A percentile compares a stretch with the other conserved stretches of the same genome.
Evolutionary conservation across 2,888 invertebrate species (phyloP).

Genomic region (Agriopis aurantiaria): DNA sequence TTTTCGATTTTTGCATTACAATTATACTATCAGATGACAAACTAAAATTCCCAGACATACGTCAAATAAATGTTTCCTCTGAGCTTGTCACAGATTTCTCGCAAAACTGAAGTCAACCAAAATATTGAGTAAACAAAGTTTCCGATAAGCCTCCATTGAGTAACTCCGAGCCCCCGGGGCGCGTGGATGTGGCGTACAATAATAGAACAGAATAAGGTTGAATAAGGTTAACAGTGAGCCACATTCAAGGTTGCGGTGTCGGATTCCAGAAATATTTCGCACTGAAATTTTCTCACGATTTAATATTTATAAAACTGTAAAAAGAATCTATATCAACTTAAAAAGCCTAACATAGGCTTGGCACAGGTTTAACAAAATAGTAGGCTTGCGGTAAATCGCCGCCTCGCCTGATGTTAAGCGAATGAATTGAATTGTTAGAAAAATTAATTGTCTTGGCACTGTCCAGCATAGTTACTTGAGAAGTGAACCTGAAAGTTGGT

Average conservation of each 20-base stretch:
- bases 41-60: not conserved
- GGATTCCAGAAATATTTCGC: slow-evolving; percentile 7
- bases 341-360: too few species aligned
- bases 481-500: not conserved
- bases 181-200: slow-evolving; percentile 20
- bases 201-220: slow-evolving; percentile 23
- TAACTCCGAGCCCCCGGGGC: slow-evolving; percentile 23
- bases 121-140: slow-evolving; percentile 32
- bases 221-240: slow-evolving; percentile 24
- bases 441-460: not conserved
- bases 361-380: too few species aligned
- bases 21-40: not conserved
- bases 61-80: slow-evolving; percentile 9
- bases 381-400: too few species aligned
- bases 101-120: slow-evolving; percentile 15
- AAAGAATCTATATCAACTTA: not conserved
- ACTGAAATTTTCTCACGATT: not conserved
- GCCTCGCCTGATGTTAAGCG: too few species aligned
- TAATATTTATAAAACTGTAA: not conserved
- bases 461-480: not conserved
- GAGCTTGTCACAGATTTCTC: slow-evolving; percentile 11
- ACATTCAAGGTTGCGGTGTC: slow-evolving; percentile 22
- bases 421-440: too few species aligned
- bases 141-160: slow-evolving; percentile 32
- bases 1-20: too few species aligned